Evolutionary conservation across 2,797 vertebrate species (phyloP), one percentile per base, ranked within the genome.

Genomic region (Diplodus puntazzo): DNA sequence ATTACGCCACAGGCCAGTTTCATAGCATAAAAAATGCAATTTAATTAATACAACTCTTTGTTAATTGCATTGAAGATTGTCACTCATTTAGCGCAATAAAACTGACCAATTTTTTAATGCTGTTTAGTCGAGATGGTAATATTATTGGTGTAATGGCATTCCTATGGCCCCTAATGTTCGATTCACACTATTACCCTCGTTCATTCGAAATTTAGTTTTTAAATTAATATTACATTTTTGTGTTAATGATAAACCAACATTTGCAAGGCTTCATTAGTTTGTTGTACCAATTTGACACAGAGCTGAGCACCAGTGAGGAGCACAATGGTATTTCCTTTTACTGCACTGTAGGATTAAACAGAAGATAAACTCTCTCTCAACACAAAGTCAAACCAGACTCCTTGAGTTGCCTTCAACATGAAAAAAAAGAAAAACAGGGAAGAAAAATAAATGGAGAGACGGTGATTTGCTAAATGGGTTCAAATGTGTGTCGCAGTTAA

Each of bases 391-490:
- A 83, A 75, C 14, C 58, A 68, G 74, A 71, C 72, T 82, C 85
- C 85, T 89, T 84, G 79, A 89, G 58, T 76, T 62, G 65, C 87
- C 85, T 90, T 87, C 65, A 85, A 75, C 65, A 62, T 61, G 71
- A 79, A 94, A 89, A 60, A 89, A 94, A 89, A 60, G 89, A 85
- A 39, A 39, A 39, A 39, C 30, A 39, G 61, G 64, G 66, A 52
- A 71, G 60, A 75, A 87, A 92, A 94, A 94, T 85, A 94, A 93
- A 94, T 93, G 90, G 85, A 86, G 89, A 89, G 91, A 90, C n/a
- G 57, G 67, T 91, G 91, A 94, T 93, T 90, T 94, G 85, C 92
- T 97, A 96, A 97, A 96, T 96, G 94, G 91, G 95, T 96, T 97
- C 94, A 96, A 96, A 95, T 94, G 91, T 94, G 93, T 94, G 93